phyloP scores from a whole-genome alignment of 2,113 vertebrate genomes.

The Campylomormyrus tamandua region DNA sequence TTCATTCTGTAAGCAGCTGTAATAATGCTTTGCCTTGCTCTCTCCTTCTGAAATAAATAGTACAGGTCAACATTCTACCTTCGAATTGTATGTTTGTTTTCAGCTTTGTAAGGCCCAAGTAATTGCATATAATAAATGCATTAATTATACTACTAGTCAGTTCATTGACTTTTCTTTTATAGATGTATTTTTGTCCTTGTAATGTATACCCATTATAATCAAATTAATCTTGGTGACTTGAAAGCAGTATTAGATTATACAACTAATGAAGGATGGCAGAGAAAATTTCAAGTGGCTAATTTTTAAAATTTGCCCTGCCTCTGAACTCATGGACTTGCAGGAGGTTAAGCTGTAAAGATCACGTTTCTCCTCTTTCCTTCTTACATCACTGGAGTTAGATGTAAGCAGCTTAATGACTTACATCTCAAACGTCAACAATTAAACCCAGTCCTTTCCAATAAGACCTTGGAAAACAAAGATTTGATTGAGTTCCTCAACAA shows the following conservation, averaged over 20 bases:
- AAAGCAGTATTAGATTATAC: constrained; percentile 11
- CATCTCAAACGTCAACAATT: constrained; percentile 25
- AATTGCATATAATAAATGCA: constrained; percentile 5
- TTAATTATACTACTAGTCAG: background rate
- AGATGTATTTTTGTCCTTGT: background rate
- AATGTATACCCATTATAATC: constrained; percentile 3
- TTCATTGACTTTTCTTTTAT: constrained; percentile 2
- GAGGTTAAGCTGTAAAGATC: background rate
- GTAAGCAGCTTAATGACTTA: constrained; percentile 24
- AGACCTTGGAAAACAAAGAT: constrained; percentile 26
- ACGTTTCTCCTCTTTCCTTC: background rate
- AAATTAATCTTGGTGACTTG: constrained; percentile 12
- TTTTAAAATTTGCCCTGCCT: background rate
- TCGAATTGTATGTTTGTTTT: background rate
- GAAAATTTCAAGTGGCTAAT: constrained; percentile 5
- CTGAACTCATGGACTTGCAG: background rate
- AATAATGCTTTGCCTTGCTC: background rate
- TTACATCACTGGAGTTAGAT: constrained; percentile 1
- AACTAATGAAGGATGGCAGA: constrained; percentile 16
- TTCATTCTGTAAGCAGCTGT: background rate
- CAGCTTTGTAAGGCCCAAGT: background rate
- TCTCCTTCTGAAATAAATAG: background rate
- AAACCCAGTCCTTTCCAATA: constrained; percentile 15
- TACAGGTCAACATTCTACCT: background rate
- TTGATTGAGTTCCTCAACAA: constrained; percentile 22